A percentile compares a stretch with the other conserved stretches of the same genome.
These are phyloP conservation scores for Netelia virgata DNA, from an alignment of 2,888 invertebrate genomes.

Conservation along the genomic window DNA sequence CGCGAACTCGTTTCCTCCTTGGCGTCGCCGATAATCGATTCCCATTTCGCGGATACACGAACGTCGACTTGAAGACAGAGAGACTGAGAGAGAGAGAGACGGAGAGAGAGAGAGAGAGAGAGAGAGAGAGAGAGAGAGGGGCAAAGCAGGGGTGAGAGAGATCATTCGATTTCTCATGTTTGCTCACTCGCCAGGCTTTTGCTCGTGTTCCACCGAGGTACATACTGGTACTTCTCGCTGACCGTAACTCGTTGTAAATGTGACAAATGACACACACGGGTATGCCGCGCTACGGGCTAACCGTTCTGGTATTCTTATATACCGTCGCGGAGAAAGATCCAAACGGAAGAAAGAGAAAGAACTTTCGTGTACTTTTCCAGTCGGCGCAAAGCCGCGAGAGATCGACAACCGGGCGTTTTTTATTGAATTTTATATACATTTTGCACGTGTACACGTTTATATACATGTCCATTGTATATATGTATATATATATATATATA, in stretches of 20 bases:
- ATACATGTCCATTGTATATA: too few relatives aligned
- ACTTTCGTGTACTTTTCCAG: conserved; percentile 48
- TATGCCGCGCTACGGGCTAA: conserved; percentile 18
- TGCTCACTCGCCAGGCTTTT: not conserved
- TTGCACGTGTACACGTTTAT: too few relatives aligned
- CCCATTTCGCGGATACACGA: conserved; percentile 58
- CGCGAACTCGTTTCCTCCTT: conserved; percentile 58
- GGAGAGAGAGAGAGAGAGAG: not conserved
- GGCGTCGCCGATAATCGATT: conserved; percentile 65
- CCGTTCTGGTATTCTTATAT: not conserved
- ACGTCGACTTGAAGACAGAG: not conserved
- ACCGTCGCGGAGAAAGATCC: not conserved
- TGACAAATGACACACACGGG: conserved; percentile 62
- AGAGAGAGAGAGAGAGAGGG: not conserved
- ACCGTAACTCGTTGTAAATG: conserved; percentile 62
- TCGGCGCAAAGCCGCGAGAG: conserved; percentile 16
- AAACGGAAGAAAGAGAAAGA: conserved; percentile 27
- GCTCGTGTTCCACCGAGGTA: not conserved
- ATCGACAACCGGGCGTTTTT: conserved; percentile 39
- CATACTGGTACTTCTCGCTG: conserved; percentile 48
- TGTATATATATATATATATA: not conserved
- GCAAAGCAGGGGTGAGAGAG: not conserved
- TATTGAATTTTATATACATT: not conserved
- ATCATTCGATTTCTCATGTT: not conserved
- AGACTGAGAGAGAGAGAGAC: not conserved